Evolutionary conservation across 2,113 vertebrate species (phyloP).

Genomic region (Gallinago jamesoni): DNA sequence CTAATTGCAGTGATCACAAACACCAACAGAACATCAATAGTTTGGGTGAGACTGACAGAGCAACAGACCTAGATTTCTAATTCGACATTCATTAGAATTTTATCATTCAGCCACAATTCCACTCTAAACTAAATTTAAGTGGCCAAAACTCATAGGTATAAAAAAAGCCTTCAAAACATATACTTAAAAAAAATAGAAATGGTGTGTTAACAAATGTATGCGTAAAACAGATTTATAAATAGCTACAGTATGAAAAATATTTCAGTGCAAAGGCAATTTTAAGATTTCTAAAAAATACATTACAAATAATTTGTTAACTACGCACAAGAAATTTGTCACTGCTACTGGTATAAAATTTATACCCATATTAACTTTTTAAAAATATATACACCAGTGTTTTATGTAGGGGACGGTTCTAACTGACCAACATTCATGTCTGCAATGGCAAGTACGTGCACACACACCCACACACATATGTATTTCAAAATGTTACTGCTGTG

Average conservation of each 20-base stretch:
- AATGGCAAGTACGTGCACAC: slow-evolving; percentile 9
- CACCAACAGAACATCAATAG: background rate
- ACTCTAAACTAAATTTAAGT: slow-evolving; percentile 59
- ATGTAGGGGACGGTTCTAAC: slow-evolving; percentile 40
- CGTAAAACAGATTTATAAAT: slow-evolving; percentile 76
- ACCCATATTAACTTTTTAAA: slow-evolving; percentile 62
- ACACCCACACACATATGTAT: background rate
- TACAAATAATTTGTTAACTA: slow-evolving; percentile 79
- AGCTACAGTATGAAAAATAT: slow-evolving; percentile 83
- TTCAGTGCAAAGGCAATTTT: slow-evolving; percentile 81
- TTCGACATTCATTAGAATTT: slow-evolving; percentile 52
- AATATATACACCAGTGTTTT: slow-evolving; percentile 68
- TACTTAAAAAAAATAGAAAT: slow-evolving; percentile 76
- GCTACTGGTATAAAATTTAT: slow-evolving; percentile 58
- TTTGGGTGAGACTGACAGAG: background rate
- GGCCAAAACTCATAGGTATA: slow-evolving; percentile 71
- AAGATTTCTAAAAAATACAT: slow-evolving; percentile 80
- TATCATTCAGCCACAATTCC: slow-evolving; percentile 59
- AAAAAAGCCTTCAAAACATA: slow-evolving; percentile 76
- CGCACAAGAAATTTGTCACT: slow-evolving; percentile 70
- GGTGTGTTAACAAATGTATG: slow-evolving; percentile 72
- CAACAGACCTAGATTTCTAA: background rate
- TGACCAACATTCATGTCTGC: slow-evolving; percentile 45
- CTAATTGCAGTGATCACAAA: background rate
- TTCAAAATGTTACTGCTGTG: background rate